Evolutionary conservation across 2,113 vertebrate species (phyloP).

Genomic region (Phodopus roborovskii): DNA sequence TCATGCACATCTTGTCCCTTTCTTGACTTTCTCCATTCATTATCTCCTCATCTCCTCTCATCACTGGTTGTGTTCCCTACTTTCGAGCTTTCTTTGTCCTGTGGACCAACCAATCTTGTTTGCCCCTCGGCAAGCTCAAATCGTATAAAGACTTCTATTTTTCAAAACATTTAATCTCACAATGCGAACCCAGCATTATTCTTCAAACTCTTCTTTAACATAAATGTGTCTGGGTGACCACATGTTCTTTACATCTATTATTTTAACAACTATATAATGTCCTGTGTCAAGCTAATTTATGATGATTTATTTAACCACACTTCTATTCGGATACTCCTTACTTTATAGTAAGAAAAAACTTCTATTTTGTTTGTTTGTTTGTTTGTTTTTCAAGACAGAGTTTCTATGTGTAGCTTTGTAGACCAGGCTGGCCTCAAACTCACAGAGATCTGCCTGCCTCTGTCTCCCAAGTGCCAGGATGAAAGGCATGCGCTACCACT

Average conservation of each 20-base stretch:
- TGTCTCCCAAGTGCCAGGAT: too few species aligned
- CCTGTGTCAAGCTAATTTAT: conserved; percentile 24
- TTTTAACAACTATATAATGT: conserved; percentile 52
- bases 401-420: too few species aligned
- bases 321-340: conserved; percentile 23
- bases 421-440: too few species aligned
- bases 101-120: not conserved
- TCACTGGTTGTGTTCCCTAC: not conserved
- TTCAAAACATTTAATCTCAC: conserved; percentile 32
- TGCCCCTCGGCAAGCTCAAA: not conserved
- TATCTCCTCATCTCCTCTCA: not conserved
- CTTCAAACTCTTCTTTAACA: conserved; percentile 50
- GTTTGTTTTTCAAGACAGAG: too few species aligned
- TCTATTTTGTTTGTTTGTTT: not conserved
- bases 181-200: not conserved
- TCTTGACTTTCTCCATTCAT: not conserved
- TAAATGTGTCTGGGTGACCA: not conserved
- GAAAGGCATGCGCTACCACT: too few species aligned
- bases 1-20: not conserved
- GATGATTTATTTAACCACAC: conserved; percentile 23
- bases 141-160: not conserved
- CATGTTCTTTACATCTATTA: conserved; percentile 24
- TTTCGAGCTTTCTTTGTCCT: not conserved
- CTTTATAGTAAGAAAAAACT: conserved; percentile 46
- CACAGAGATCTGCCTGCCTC: too few species aligned